phyloP scores from a whole-genome alignment of 2,888 invertebrate species.

The Melolontha melolontha region DNA sequence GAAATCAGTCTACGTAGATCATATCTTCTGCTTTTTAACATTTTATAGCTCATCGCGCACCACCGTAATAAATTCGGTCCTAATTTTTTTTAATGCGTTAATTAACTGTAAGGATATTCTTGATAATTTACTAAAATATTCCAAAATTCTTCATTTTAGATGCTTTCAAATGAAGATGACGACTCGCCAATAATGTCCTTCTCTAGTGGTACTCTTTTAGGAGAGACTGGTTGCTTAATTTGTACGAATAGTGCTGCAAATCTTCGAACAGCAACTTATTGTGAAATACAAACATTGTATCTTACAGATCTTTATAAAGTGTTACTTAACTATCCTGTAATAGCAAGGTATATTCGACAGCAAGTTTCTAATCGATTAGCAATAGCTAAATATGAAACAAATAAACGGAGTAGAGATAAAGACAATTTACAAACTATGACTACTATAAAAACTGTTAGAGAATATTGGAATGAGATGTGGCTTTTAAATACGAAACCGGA shows the following conservation, averaged over 20 bases:
- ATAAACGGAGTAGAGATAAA: neutral
- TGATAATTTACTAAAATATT: too few species aligned
- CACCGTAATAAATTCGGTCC: too few species aligned
- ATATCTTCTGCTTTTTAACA: too few species aligned
- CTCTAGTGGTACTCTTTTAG: slow-evolving; percentile 67
- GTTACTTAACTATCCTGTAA: slow-evolving; percentile 67
- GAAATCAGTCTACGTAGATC: too few species aligned
- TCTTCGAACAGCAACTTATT: slow-evolving; percentile 67
- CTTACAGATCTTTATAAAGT: slow-evolving; percentile 66
- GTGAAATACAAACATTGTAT: slow-evolving; percentile 67
- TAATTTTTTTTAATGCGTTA: too few species aligned
- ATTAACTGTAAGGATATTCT: too few species aligned
- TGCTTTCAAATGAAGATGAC: slow-evolving; percentile 69
- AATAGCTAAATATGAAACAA: slow-evolving; percentile 8
- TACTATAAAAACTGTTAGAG: slow-evolving; percentile 30
- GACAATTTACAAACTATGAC: neutral
- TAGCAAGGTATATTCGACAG: slow-evolving; percentile 53
- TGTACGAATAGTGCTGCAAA: slow-evolving; percentile 60
- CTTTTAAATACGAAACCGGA: neutral
- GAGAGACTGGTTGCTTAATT: slow-evolving; percentile 67
- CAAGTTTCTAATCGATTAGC: slow-evolving; percentile 33
- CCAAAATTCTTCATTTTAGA: slow-evolving; percentile 36
- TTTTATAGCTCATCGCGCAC: too few species aligned
- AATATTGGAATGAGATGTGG: slow-evolving; percentile 36
- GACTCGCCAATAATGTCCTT: slow-evolving; percentile 69